A percentile compares a stretch with the other conserved stretches of the same genome.
These are phyloP conservation scores for Himalopsyche japonica DNA, from an alignment of 2,888 invertebrate genomes.

Conservation along the genomic window DNA sequence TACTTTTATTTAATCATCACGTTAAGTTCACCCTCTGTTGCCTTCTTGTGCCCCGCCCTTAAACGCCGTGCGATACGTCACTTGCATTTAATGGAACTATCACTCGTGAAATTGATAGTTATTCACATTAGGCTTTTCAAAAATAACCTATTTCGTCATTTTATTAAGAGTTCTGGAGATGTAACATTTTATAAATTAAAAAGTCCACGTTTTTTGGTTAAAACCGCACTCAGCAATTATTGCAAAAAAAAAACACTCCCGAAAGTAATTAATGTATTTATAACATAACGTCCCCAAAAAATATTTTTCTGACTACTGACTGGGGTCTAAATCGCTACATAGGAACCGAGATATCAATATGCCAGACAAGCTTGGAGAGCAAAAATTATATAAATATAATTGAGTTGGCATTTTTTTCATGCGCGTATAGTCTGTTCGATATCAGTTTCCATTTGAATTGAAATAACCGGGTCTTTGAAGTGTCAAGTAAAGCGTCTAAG, in stretches of 20 bases:
- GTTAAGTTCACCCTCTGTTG: not conserved
- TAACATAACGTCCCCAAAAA: too few relatives aligned
- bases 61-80: conserved; percentile 9
- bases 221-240: too few relatives aligned
- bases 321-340: too few relatives aligned
- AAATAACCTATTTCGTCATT: not conserved
- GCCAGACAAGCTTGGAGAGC: too few relatives aligned
- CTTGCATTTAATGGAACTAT: conserved; percentile 4
- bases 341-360: too few relatives aligned
- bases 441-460: not conserved
- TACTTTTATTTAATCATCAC: not conserved
- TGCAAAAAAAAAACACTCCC: too few relatives aligned
- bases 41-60: not conserved
- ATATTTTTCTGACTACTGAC: too few relatives aligned
- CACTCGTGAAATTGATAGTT: not conserved
- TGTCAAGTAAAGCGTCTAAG: not conserved
- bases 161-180: not conserved
- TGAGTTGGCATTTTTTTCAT: too few relatives aligned
- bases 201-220: too few relatives aligned
- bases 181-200: not conserved
- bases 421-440: not conserved
- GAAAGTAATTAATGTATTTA: too few relatives aligned
- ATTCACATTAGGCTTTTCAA: not conserved
- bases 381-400: too few relatives aligned
- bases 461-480: not conserved